These are phyloP conservation scores for Sterna hirundo DNA, from an alignment of 2,113 vertebrate genomes.

Conservation along the genomic window DNA sequence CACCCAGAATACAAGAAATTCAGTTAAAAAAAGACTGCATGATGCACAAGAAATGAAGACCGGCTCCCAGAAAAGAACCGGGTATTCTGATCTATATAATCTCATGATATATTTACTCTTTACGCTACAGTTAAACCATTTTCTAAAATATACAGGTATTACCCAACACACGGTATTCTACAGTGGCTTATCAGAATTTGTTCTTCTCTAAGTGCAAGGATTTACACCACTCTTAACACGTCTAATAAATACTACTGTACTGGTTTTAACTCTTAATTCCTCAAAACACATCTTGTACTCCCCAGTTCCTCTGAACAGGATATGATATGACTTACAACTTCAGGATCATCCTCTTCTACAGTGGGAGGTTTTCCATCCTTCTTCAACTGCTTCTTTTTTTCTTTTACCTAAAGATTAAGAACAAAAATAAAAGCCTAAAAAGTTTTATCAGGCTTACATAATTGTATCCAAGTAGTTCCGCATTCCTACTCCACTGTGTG, in stretches of 20 bases:
- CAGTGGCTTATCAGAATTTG: background rate
- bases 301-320: background rate
- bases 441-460: background rate
- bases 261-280: background rate
- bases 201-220: background rate
- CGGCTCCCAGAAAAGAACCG: background rate
- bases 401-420: constrained; percentile 82
- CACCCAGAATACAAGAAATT: background rate
- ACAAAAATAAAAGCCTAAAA: background rate
- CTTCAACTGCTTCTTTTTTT: constrained; percentile 96
- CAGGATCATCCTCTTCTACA: constrained; percentile 93
- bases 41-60: background rate
- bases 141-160: background rate
- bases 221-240: background rate
- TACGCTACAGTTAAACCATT: background rate
- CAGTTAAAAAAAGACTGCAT: background rate
- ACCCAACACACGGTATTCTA: background rate
- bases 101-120: background rate
- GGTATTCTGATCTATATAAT: background rate
- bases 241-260: background rate
- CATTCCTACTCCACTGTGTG: background rate
- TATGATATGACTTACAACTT: constrained; percentile 79
- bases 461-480: background rate
- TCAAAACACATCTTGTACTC: background rate
- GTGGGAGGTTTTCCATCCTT: constrained; percentile 89